Percentiles rank a stretch among this genome's conserved stretches.
These are phyloP conservation scores for Hyppa rectilinea DNA, from an alignment of 2,888 invertebrate genomes.

Conservation along the genomic window DNA sequence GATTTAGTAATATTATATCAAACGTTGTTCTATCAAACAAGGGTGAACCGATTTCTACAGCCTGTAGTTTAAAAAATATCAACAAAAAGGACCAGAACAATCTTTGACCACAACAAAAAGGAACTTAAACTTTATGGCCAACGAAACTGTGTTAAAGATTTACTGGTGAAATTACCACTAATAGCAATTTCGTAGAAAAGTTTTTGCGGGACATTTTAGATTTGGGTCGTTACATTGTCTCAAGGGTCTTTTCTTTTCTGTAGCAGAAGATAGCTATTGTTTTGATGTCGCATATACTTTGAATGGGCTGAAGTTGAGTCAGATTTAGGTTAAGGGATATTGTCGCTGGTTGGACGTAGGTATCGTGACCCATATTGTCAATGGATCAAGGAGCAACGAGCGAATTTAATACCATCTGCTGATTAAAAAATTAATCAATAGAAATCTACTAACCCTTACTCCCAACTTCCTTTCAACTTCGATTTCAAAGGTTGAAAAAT, in stretches of 20 bases:
- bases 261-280: slow-evolving; percentile 38
- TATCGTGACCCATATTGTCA: slow-evolving; percentile 83
- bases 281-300: slow-evolving; percentile 28
- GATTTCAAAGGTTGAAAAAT: slow-evolving; percentile 80
- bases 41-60: too few relatives aligned
- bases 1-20: too few relatives aligned
- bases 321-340: slow-evolving; percentile 44
- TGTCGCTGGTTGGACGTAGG: slow-evolving; percentile 61
- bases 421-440: slow-evolving; percentile 77
- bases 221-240: slow-evolving; percentile 42
- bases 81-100: too few relatives aligned
- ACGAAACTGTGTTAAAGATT: slow-evolving; percentile 58
- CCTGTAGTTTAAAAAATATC: background rate
- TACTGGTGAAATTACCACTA: slow-evolving; percentile 69
- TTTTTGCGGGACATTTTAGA: slow-evolving; percentile 34
- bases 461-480: slow-evolving; percentile 86
- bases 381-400: slow-evolving; percentile 83
- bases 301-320: slow-evolving; percentile 38
- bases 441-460: slow-evolving; percentile 86
- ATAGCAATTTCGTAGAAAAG: slow-evolving; percentile 69
- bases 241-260: slow-evolving; percentile 34
- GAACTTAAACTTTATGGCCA: slow-evolving; percentile 9
- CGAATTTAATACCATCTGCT: slow-evolving; percentile 83
- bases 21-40: too few relatives aligned
- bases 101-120: slow-evolving; percentile 29